Evolutionary conservation across 2,797 vertebrate genomes (phyloP), one percentile per base, ranked within the genome.

Genomic region (Sebastes glaucus): DNA sequence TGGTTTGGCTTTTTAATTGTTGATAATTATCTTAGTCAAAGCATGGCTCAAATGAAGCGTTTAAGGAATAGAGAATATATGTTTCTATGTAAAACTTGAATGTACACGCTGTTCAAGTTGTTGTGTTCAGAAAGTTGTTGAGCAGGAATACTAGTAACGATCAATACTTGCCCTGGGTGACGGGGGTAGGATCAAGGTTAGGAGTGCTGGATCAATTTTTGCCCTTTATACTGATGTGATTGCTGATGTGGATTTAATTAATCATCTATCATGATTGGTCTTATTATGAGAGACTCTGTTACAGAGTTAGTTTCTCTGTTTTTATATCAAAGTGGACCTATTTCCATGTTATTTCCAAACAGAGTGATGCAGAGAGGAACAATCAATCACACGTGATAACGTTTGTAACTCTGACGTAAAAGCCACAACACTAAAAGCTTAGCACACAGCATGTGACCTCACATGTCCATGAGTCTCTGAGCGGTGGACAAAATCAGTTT

Each of bases 121-220:
- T 10, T 67, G 22, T 42, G 74, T 78, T 83, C 75, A 90, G 76
- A 87, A 81, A 77, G 81, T 64, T 77, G 49, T 38, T 76, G 71
- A 84, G 74, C 72, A 84, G 66, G 76, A 83, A 57, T 56, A 49
- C 33, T 73, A 71, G 53, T 68, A 62, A 85, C 0, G 7, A 83
- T 93, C 91, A 75, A 88, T 90, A 88, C 30, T 61, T 83, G 75
- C 79, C 76, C 74, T 73, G 25, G 82, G 87, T 82, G 68, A 64
- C 10, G 53, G 53, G 57, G 35, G 42, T 65, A 42, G 76, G 57
- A 77, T 85, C 69, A 87, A 76, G 59, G 69, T 70, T 55, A 77
- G 67, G 64, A 75, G 74, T 32, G 61, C 53, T 82, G 35, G 42
- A 78, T 86, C 76, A 80, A 84, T 78, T 11, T n/a, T 57, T 74